Conservation (phyloP, 2,113 vertebrate species). For the Dicrurus megarhynchus region DNA sequence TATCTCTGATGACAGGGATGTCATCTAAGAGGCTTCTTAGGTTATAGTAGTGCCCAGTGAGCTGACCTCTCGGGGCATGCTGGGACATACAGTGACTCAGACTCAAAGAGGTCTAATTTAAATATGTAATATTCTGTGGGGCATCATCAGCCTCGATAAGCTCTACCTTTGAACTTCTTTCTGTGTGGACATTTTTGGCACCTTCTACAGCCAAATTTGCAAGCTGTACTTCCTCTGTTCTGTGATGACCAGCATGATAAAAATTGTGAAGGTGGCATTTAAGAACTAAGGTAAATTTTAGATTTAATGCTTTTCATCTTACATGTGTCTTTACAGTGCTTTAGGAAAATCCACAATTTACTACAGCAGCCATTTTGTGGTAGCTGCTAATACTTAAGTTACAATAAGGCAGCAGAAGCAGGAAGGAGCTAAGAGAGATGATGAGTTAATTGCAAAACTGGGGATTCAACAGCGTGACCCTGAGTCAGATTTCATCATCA, state of each 20-base stretch:
- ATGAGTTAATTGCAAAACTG: neutral
- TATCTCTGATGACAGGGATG: constrained; percentile 66
- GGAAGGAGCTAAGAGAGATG: neutral
- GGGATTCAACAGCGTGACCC: neutral
- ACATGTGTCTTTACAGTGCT: neutral
- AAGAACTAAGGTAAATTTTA: neutral
- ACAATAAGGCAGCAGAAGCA: neutral
- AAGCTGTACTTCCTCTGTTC: neutral
- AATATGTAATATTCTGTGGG: neutral
- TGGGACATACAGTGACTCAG: constrained; percentile 60
- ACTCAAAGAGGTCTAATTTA: constrained; percentile 38
- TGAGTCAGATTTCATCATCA: neutral
- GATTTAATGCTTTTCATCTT: neutral
- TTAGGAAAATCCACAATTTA: neutral
- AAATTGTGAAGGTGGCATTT: neutral
- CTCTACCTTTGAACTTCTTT: neutral
- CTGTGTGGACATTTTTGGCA: neutral
- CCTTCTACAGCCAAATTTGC: neutral
- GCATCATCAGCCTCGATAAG: fast-evolving
- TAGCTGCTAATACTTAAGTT: neutral
- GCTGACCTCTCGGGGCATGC: constrained; percentile 67
- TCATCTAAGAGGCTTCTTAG: constrained; percentile 65
- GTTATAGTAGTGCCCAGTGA: constrained; percentile 66
- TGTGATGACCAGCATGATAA: neutral
- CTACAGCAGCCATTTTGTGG: neutral